Conservation (phyloP, 2,797 vertebrate species). For the Toxotes lorentzi region DNA sequence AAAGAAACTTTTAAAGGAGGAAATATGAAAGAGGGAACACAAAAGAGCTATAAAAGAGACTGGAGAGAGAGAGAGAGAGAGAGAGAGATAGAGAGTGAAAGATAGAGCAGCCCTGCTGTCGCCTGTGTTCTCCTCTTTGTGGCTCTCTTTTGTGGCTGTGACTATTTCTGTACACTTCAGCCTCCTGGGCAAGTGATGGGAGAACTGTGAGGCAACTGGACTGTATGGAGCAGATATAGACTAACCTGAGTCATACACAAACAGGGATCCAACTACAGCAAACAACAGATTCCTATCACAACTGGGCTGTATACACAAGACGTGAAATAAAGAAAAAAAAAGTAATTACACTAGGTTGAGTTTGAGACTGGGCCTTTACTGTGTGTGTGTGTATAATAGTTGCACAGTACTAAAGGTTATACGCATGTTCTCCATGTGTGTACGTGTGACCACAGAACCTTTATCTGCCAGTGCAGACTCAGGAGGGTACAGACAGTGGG, state of each 20-base stretch:
- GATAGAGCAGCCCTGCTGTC: conserved; percentile 65
- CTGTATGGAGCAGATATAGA: conserved; percentile 22
- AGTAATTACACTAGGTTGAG: not conserved
- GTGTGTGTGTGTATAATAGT: not conserved
- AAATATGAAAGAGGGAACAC: conserved; percentile 53
- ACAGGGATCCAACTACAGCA: not conserved
- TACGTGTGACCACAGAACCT: conserved; percentile 20
- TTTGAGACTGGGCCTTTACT: not conserved
- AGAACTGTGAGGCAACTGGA: conserved; percentile 47
- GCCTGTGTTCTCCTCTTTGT: conserved; percentile 68
- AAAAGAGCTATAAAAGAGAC: conserved; percentile 49
- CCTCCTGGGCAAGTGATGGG: conserved; percentile 59
- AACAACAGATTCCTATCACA: conserved; percentile 18
- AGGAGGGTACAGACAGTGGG: conserved; percentile 47
- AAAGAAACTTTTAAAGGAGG: conserved; percentile 63
- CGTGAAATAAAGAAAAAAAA: not conserved
- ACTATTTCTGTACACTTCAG: conserved; percentile 75
- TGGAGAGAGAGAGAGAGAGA: not conserved
- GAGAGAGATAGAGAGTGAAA: conserved; percentile 7
- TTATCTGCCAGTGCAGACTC: conserved; percentile 54
- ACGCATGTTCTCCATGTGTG: not conserved
- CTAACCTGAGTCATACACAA: conserved; percentile 4
- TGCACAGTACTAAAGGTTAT: not conserved
- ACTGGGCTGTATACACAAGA: not conserved
- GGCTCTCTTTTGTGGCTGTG: conserved; percentile 68